Conservation (phyloP, 2,113 vertebrate species). For the Apteryx mantelli region DNA sequence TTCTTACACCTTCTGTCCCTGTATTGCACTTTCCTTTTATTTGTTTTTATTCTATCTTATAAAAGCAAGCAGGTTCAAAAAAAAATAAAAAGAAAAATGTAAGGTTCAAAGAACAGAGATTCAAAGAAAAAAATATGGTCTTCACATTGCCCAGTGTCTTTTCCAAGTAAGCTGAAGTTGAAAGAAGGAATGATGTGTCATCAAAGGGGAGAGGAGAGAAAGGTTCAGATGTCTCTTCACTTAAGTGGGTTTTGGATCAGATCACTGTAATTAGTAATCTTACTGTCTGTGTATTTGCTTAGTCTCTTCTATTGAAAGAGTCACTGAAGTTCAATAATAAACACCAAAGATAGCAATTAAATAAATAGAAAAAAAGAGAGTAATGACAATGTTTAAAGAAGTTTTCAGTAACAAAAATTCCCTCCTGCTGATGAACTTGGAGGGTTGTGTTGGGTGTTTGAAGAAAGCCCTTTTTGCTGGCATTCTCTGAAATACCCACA, state of each 20-base stretch:
- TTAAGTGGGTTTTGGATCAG: neutral
- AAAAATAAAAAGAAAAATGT: neutral
- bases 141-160: neutral
- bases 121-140: neutral
- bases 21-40: neutral
- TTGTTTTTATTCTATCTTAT: neutral
- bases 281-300: neutral
- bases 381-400: neutral
- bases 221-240: neutral
- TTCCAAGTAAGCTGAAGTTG: neutral
- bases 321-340: neutral
- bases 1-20: neutral
- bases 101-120: rapidly evolving
- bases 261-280: neutral
- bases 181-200: neutral
- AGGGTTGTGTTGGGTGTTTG: neutral
- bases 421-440: neutral
- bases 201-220: neutral
- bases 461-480: neutral
- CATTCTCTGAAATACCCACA: neutral
- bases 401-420: neutral
- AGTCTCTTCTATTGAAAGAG: neutral
- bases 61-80: neutral
- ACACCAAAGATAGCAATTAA: neutral
- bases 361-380: neutral